A percentile compares a stretch with the other conserved stretches of the same genome.
Evolutionary conservation across 2,797 vertebrate species (phyloP).

Genomic region (Anomalospiza imberbis): DNA sequence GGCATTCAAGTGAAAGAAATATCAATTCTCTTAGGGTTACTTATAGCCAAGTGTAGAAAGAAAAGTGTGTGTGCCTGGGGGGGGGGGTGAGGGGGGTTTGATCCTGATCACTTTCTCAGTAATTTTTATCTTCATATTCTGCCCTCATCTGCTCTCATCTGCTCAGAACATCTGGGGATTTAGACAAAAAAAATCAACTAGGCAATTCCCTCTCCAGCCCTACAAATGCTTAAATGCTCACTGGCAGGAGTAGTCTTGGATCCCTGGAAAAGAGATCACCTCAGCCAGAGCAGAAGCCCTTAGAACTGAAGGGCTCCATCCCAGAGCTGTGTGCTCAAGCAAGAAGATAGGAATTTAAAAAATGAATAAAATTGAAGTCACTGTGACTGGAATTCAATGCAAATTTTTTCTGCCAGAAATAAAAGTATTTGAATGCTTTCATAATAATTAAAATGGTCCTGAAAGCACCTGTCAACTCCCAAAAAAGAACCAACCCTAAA

Average conservation of each 20-base stretch:
- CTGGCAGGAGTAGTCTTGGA: neutral
- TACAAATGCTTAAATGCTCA: neutral
- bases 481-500: neutral
- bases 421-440: neutral
- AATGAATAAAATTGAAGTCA: neutral
- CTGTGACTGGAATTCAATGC: neutral
- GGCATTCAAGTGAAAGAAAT: neutral
- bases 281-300: neutral
- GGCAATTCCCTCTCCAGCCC: fast-evolving
- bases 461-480: neutral
- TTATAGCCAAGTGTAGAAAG: neutral
- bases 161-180: fast-evolving
- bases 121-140: neutral
- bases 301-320: neutral
- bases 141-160: neutral
- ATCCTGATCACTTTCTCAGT: neutral
- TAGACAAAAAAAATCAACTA: neutral
- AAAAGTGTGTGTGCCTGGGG: neutral
- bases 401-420: neutral
- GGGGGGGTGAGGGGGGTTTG: too few relatives aligned
- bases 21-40: neutral
- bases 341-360: neutral
- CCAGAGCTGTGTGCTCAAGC: neutral
- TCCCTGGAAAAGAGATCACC: fast-evolving
- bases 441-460: neutral